phyloP scores from a whole-genome alignment of 53 echinoderm and acorn worm species.

The Patiria pectinifera region DNA sequence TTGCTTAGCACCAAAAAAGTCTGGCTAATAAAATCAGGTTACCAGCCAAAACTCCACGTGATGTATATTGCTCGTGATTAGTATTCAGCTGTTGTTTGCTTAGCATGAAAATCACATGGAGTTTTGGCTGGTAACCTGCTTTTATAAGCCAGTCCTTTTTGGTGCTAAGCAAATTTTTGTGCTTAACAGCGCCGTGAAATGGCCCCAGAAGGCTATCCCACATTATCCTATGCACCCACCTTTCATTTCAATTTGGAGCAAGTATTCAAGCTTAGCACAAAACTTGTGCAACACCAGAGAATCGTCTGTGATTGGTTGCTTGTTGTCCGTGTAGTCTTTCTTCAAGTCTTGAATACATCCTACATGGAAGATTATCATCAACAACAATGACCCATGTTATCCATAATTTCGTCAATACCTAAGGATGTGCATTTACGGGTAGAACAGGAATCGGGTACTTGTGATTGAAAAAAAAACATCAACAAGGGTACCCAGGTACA shows the following conservation, averaged over 20 bases:
- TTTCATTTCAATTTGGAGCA: slow-evolving; percentile 94
- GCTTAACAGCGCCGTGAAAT: background rate
- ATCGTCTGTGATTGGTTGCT: slow-evolving; percentile 85
- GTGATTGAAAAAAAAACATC: no score
- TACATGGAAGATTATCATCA: slow-evolving; percentile 1
- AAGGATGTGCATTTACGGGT: background rate
- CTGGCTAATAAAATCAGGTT: no score
- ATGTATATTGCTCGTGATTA: no score
- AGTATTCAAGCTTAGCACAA: slow-evolving; percentile 93
- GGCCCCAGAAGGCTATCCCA: background rate
- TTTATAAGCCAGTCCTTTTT: no score
- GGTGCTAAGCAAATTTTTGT: no score
- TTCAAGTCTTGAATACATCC: slow-evolving; percentile 85
- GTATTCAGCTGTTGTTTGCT: no score
- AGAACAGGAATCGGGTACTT: no score
- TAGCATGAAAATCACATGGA: no score
- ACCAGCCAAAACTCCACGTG: no score
- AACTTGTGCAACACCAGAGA: slow-evolving; percentile 86
- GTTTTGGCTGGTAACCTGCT: no score
- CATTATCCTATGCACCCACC: slow-evolving; percentile 43
- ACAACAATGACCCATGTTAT: background rate
- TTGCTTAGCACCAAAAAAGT: no score
- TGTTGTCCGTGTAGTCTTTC: slow-evolving; percentile 74
- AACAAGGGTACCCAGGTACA: no score
- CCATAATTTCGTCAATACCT: background rate